These are phyloP conservation scores for Eumacrocentrus americanus DNA, from an alignment of 2,888 invertebrate genomes.

Conservation along the genomic window DNA sequence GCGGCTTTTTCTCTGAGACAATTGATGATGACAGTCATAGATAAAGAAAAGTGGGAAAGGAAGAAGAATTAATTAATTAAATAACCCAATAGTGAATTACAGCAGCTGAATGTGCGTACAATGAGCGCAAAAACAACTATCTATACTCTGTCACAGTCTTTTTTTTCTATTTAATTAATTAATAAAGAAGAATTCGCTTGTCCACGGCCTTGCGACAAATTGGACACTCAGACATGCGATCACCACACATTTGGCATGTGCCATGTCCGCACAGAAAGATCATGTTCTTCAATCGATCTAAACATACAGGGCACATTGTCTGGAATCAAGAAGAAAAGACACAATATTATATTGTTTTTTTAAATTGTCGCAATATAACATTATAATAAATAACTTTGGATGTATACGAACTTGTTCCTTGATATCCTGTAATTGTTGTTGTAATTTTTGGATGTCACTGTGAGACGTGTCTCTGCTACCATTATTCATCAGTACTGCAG, in stretches of 20 bases:
- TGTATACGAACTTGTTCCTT: constrained; percentile 85
- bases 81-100: constrained; percentile 2
- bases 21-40: not conserved
- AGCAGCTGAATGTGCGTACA: constrained; percentile 12
- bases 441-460: constrained; percentile 86
- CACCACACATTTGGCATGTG: constrained; percentile 98
- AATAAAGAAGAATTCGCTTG: constrained; percentile 92
- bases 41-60: not conserved
- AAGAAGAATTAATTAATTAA: not conserved
- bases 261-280: constrained; percentile 98
- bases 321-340: constrained; percentile 62
- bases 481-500: constrained; percentile 69
- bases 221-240: constrained; percentile 96
- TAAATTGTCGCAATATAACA: not conserved
- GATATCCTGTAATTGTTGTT: constrained; percentile 95
- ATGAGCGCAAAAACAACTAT: constrained; percentile 1
- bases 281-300: constrained; percentile 98
- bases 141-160: constrained; percentile 22
- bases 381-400: not conserved
- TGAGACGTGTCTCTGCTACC: constrained; percentile 71
- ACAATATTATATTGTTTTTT: not conserved
- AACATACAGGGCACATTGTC: constrained; percentile 98
- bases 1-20: not conserved
- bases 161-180: constrained; percentile 36
- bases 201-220: constrained; percentile 97